Evolutionary conservation across 2,113 vertebrate genomes (phyloP).

Genomic region (Brachyhypopomus gauderio): DNA sequence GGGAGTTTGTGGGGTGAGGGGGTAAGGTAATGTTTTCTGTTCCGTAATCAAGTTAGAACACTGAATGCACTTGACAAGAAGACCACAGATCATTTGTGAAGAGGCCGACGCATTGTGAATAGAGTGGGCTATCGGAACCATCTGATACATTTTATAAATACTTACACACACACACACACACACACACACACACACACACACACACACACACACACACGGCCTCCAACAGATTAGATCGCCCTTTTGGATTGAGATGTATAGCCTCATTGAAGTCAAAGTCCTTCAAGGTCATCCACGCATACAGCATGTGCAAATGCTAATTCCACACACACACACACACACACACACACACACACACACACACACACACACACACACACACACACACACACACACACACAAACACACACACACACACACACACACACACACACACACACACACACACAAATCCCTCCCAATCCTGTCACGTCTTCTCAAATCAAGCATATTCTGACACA

Average conservation of each 20-base stretch:
- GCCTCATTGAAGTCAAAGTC: slow-evolving; percentile 46
- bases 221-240: slow-evolving; percentile 34
- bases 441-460: neutral
- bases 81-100: slow-evolving; percentile 70
- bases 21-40: slow-evolving; percentile 65
- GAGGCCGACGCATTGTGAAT: slow-evolving; percentile 39
- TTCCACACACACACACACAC: slow-evolving; percentile 13
- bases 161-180: slow-evolving; percentile 4
- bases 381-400: neutral
- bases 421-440: neutral
- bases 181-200: slow-evolving; percentile 7
- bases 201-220: slow-evolving; percentile 12
- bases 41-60: slow-evolving; percentile 74
- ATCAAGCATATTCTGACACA: slow-evolving; percentile 13
- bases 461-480: neutral
- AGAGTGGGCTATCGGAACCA: slow-evolving; percentile 14
- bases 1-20: slow-evolving; percentile 12
- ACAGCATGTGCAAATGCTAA: slow-evolving; percentile 47
- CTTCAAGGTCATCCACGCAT: slow-evolving; percentile 33
- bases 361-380: slow-evolving; percentile 18
- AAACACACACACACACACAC: neutral
- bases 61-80: slow-evolving; percentile 67
- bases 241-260: slow-evolving; percentile 25
- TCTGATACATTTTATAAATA: neutral
- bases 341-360: slow-evolving; percentile 18